A percentile compares a stretch with the other conserved stretches of the same genome.
These are phyloP conservation scores for Diacarnus erythraeanus DNA, from an alignment of 37 sponge, comb jelly and placozoan genomes.

Conservation along the genomic window DNA sequence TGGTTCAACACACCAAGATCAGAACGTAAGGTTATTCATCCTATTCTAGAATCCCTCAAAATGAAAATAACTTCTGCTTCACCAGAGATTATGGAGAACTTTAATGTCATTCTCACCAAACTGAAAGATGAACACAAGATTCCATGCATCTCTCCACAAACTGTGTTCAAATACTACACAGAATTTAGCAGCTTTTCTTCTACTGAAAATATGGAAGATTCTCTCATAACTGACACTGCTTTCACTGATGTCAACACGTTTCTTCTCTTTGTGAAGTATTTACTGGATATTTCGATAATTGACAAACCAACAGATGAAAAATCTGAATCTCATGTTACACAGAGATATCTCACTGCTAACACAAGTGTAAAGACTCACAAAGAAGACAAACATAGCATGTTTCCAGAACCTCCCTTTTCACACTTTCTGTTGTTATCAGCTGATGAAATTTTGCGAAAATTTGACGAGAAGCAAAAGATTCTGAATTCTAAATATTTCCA, in stretches of 20 bases:
- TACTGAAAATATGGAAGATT: background rate
- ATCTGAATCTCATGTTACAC: background rate
- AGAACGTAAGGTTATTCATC: background rate
- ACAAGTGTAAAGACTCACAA: background rate
- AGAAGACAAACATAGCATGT: no score
- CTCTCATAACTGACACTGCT: slow-evolving; percentile 7
- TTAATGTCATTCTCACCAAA: slow-evolving; percentile 15
- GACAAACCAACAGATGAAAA: slow-evolving; percentile 2
- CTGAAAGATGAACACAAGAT: background rate
- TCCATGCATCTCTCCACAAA: slow-evolving; percentile 1
- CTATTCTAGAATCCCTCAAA: slow-evolving; percentile 32
- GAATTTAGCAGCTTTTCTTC: background rate
- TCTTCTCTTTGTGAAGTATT: background rate
- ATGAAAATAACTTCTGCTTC: slow-evolving; percentile 57
- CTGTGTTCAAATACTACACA: slow-evolving; percentile 41
- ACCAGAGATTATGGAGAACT: background rate
- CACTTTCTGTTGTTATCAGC: slow-evolving; percentile 50
- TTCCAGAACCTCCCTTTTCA: slow-evolving; percentile 35
- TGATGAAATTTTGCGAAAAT: slow-evolving; percentile 20
- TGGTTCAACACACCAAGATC: background rate
- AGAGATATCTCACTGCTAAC: background rate
- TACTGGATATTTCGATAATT: background rate
- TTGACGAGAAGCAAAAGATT: slow-evolving; percentile 24
- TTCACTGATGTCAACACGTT: slow-evolving; percentile 3
- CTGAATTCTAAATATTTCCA: background rate